A percentile compares a stretch with the other conserved stretches of the same genome.
These are phyloP conservation scores for Scotopteryx bipunctaria DNA, from an alignment of 2,888 invertebrate species.

Conservation along the genomic window DNA sequence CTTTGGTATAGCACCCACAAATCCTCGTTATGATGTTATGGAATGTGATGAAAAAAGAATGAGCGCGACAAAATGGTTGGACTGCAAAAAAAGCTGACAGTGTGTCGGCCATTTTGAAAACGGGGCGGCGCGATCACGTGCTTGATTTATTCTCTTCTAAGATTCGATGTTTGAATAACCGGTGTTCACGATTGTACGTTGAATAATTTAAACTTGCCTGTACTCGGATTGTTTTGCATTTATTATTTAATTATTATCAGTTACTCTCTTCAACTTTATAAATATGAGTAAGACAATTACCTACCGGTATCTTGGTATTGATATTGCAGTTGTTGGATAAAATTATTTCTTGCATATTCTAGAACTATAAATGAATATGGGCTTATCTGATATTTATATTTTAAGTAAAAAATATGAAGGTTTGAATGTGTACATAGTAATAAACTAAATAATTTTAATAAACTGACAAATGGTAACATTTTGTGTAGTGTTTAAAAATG, in stretches of 20 bases:
- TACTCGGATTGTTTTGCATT: slow-evolving; percentile 31
- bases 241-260: slow-evolving; percentile 21
- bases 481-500: too few relatives aligned
- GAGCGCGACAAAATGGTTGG: slow-evolving; percentile 59
- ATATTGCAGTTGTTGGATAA: too few relatives aligned
- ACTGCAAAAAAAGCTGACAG: slow-evolving; percentile 56
- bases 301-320: too few relatives aligned
- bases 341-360: too few relatives aligned
- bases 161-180: slow-evolving; percentile 50
- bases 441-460: too few relatives aligned
- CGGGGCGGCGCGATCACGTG: slow-evolving; percentile 55
- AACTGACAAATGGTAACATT: too few relatives aligned
- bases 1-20: slow-evolving; percentile 41
- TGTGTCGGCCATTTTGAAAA: slow-evolving; percentile 72
- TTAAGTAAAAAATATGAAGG: too few relatives aligned
- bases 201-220: slow-evolving; percentile 24
- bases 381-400: too few relatives aligned
- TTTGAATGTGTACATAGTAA: too few relatives aligned
- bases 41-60: slow-evolving; percentile 44
- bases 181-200: slow-evolving; percentile 56
- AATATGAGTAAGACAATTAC: too few relatives aligned
- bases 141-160: slow-evolving; percentile 68
- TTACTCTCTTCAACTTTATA: slow-evolving; percentile 3
- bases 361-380: too few relatives aligned
- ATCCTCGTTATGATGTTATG: slow-evolving; percentile 33